These are phyloP conservation scores for Poecilia velifera DNA, from an alignment of 2,797 vertebrate species.

Conservation along the genomic window DNA sequence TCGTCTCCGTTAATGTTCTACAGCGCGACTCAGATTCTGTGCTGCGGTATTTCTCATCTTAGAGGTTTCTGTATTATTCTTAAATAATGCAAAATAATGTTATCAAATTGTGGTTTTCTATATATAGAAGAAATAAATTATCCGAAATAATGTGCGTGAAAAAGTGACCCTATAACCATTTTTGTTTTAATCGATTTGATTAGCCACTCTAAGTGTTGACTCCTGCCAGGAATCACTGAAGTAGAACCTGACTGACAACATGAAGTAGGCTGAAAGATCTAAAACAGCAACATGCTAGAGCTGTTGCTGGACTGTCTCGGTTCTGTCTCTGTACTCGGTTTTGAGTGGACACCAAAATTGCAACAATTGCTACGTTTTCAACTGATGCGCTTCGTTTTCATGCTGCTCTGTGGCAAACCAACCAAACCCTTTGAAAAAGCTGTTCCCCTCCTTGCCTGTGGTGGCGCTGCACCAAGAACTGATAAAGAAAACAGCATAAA, in stretches of 20 bases:
- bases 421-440: too few relatives aligned
- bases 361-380: too few relatives aligned
- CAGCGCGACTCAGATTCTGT: neutral
- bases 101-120: neutral
- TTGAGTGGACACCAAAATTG: too few relatives aligned
- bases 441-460: too few relatives aligned
- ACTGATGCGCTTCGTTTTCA: too few relatives aligned
- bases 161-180: neutral
- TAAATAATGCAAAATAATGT: neutral
- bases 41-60: neutral
- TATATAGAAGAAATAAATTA: neutral
- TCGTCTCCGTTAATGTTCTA: constrained; percentile 21
- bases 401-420: too few relatives aligned
- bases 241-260: neutral
- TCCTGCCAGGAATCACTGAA: neutral
- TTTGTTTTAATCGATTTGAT: neutral
- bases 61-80: neutral
- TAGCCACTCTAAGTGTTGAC: neutral
- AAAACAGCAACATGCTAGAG: neutral
- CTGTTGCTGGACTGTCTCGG: too few relatives aligned
- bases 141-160: neutral
- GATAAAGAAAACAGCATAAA: too few relatives aligned
- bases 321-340: too few relatives aligned
- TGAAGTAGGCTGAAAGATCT: neutral
- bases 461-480: too few relatives aligned